These are phyloP conservation scores for Lagocephalus sceleratus DNA, from an alignment of 2,797 vertebrate genomes.

Conservation along the genomic window DNA sequence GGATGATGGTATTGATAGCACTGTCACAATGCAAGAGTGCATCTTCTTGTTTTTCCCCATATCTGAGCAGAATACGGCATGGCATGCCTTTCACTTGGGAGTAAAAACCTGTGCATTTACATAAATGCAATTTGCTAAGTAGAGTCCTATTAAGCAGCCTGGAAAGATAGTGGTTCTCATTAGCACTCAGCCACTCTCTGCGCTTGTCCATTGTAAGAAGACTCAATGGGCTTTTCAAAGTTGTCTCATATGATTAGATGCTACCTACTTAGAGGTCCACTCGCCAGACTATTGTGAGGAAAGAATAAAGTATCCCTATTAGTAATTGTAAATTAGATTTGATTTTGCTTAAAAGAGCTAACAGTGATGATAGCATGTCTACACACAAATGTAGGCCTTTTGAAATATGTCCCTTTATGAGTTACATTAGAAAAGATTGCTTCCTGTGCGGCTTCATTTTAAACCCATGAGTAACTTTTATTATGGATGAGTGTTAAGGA, in stretches of 20 bases:
- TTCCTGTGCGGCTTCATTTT: conserved; percentile 5
- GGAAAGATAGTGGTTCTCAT: conserved; percentile 76
- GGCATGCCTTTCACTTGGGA: conserved; percentile 72
- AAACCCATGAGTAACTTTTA: conserved; percentile 21
- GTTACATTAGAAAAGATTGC: conserved; percentile 17
- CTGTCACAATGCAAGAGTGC: conserved; percentile 79
- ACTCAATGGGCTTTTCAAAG: conserved; percentile 79
- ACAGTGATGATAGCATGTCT: conserved; percentile 57
- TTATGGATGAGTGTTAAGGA: conserved; percentile 6
- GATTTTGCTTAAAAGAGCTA: conserved; percentile 57
- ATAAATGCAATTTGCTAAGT: conserved; percentile 77
- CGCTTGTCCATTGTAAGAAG: conserved; percentile 66
- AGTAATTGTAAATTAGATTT: conserved; percentile 69
- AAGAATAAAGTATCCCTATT: conserved; percentile 66
- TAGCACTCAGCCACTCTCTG: conserved; percentile 71
- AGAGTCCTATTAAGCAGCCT: conserved; percentile 68
- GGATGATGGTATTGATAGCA: conserved; percentile 83
- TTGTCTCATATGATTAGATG: conserved; percentile 74
- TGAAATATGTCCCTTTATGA: conserved; percentile 20
- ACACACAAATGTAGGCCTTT: conserved; percentile 48
- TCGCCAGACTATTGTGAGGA: conserved; percentile 63
- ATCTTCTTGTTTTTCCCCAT: conserved; percentile 71
- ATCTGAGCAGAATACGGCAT: conserved; percentile 71
- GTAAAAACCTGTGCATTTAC: conserved; percentile 76
- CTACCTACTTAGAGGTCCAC: conserved; percentile 68